These are phyloP conservation scores for Stercorarius parasiticus DNA, from an alignment of 2,113 vertebrate genomes.

Conservation along the genomic window DNA sequence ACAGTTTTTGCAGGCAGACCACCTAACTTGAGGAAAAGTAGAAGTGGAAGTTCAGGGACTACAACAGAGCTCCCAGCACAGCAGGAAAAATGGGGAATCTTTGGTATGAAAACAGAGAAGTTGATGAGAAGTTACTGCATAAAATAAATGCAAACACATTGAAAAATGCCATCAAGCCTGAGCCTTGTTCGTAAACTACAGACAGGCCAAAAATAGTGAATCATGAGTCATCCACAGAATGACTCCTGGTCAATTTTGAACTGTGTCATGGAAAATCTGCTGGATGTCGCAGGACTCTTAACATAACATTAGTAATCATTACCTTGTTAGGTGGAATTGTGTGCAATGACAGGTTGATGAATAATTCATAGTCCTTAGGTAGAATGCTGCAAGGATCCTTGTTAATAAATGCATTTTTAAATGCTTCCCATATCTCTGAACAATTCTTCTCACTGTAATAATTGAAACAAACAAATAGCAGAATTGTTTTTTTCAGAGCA, in stretches of 20 bases:
- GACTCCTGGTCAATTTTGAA: background rate
- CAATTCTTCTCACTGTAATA: slow-evolving; percentile 77
- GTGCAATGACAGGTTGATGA: slow-evolving; percentile 72
- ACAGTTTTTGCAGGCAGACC: background rate
- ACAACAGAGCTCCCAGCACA: background rate
- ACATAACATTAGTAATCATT: background rate
- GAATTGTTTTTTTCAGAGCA: background rate
- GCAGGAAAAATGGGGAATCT: background rate
- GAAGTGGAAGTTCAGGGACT: background rate
- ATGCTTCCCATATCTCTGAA: slow-evolving; percentile 77
- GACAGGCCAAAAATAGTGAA: background rate
- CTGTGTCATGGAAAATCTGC: background rate
- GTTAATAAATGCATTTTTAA: slow-evolving; percentile 68
- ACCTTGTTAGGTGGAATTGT: slow-evolving; percentile 76
- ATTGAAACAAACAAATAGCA: background rate
- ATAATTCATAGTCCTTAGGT: slow-evolving; percentile 73
- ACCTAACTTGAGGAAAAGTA: background rate
- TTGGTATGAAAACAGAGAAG: background rate
- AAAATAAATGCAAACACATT: background rate
- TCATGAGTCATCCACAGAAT: background rate
- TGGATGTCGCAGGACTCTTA: background rate
- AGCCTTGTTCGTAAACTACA: background rate
- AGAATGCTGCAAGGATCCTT: slow-evolving; percentile 77
- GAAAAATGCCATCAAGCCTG: background rate
- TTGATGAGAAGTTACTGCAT: background rate